A percentile compares a stretch with the other conserved stretches of the same genome.
phyloP scores from a whole-genome alignment of 2,888 invertebrate genomes.

The Campoletis raptor region DNA sequence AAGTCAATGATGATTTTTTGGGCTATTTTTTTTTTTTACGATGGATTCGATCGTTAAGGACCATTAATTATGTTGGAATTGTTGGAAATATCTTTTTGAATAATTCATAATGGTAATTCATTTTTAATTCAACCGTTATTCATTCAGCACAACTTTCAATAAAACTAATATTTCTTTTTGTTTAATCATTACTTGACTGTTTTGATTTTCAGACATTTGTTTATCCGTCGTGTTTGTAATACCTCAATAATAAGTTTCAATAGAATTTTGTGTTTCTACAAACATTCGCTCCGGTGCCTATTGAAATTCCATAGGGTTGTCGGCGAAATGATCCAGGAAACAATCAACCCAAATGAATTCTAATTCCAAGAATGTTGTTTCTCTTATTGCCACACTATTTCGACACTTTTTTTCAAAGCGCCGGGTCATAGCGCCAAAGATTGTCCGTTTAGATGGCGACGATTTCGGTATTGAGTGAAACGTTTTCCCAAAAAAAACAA shows the following conservation, averaged over 20 bases:
- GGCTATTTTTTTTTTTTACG: slow-evolving; percentile 44
- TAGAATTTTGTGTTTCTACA: slow-evolving; percentile 2
- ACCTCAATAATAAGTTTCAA: neutral
- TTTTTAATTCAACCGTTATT: neutral
- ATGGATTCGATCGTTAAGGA: slow-evolving; percentile 56
- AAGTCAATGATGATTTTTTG: slow-evolving; percentile 63
- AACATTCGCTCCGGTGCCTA: slow-evolving; percentile 61
- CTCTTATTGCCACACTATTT: slow-evolving; percentile 40
- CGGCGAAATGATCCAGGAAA: slow-evolving; percentile 70
- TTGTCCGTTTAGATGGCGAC: slow-evolving; percentile 26
- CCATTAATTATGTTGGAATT: slow-evolving; percentile 56
- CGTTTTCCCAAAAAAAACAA: slow-evolving; percentile 2
- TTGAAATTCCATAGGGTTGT: slow-evolving; percentile 72
- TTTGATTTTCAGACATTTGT: neutral
- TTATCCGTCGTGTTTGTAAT: neutral
- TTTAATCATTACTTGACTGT: neutral
- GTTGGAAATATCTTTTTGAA: slow-evolving; percentile 13
- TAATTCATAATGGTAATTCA: slow-evolving; percentile 11
- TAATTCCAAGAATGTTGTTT: slow-evolving; percentile 34
- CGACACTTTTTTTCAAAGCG: slow-evolving; percentile 36
- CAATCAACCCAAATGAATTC: slow-evolving; percentile 60
- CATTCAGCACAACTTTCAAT: neutral
- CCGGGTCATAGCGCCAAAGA: neutral
- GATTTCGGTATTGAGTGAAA: slow-evolving; percentile 22
- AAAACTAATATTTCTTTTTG: neutral